phyloP scores from a whole-genome alignment of 1,140 invertebrate genomes.

The Drosophila gunungcola region DNA sequence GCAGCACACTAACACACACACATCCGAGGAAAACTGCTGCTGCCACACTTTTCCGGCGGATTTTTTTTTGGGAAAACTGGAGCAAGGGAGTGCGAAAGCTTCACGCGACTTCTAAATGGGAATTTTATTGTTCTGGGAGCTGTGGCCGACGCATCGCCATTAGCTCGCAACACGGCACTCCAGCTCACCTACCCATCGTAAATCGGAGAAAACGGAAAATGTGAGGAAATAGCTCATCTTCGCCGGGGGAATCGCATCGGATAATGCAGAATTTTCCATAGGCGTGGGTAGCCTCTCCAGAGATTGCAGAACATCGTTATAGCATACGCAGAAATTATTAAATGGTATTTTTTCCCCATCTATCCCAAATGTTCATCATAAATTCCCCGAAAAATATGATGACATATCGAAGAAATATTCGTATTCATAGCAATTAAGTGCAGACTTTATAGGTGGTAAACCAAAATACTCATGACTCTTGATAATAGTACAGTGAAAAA shows the following conservation, averaged over 20 bases:
- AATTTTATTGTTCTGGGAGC: slow-evolving; percentile 81
- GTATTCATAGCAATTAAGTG: slow-evolving; percentile 54
- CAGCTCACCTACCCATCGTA: slow-evolving; percentile 68
- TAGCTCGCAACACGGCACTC: slow-evolving; percentile 63
- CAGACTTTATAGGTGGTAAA: slow-evolving; percentile 58
- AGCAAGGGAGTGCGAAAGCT: slow-evolving; percentile 45
- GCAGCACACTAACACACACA: slow-evolving; percentile 6
- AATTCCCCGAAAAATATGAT: slow-evolving; percentile 26
- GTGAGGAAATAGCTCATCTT: background rate
- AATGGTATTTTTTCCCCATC: slow-evolving; percentile 10
- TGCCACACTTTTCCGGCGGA: slow-evolving; percentile 50
- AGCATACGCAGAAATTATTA: slow-evolving; percentile 4
- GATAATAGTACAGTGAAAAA: slow-evolving; percentile 6
- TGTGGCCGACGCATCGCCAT: slow-evolving; percentile 71
- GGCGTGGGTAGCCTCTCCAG: slow-evolving; percentile 1
- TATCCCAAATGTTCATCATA: slow-evolving; percentile 11
- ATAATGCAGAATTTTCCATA: background rate
- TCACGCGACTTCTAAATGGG: slow-evolving; percentile 69
- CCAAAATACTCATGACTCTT: background rate
- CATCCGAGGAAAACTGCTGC: slow-evolving; percentile 61
- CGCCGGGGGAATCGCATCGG: slow-evolving; percentile 4
- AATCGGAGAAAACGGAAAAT: slow-evolving; percentile 18
- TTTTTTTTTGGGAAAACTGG: background rate
- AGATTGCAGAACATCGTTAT: slow-evolving; percentile 4
- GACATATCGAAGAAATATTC: slow-evolving; percentile 16